Conservation (phyloP, 1,140 invertebrate species). For the Ylistrum balloti region DNA sequence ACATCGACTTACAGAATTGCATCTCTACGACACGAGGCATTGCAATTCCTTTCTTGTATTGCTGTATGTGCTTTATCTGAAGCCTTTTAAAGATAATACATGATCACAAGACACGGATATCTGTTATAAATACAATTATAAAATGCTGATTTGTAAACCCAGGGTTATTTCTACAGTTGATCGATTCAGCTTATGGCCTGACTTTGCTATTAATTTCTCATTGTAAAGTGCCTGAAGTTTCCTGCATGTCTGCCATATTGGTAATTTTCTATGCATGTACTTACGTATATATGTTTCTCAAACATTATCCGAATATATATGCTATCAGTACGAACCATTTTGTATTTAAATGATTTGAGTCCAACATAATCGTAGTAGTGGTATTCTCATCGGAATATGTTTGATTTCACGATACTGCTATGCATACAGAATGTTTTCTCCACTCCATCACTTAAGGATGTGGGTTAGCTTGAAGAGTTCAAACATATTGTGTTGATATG, state of each 20-base stretch:
- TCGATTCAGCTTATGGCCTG: neutral
- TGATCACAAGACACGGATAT: neutral
- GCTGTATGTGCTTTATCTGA: neutral
- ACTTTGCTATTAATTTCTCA: neutral
- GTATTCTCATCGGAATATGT: too few species aligned
- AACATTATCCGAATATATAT: neutral
- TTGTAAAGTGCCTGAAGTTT: neutral
- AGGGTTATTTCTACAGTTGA: neutral
- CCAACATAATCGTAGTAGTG: too few species aligned
- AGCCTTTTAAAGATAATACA: neutral
- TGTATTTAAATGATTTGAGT: neutral
- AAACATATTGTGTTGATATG: too few species aligned
- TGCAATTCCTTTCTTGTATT: too few species aligned
- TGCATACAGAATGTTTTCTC: too few species aligned
- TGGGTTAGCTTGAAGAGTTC: too few species aligned
- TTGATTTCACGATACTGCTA: too few species aligned
- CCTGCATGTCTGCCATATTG: neutral
- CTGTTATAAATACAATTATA: neutral
- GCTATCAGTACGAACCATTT: neutral
- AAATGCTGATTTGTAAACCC: slow-evolving; percentile 16
- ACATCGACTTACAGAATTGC: too few species aligned
- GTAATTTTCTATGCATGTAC: neutral
- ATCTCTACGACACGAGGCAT: too few species aligned
- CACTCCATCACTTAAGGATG: too few species aligned
- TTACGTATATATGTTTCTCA: neutral